A percentile compares a stretch with the other conserved stretches of the same genome.
phyloP scores from a whole-genome alignment of 2,888 invertebrate genomes.

The Campoplex capitator region DNA sequence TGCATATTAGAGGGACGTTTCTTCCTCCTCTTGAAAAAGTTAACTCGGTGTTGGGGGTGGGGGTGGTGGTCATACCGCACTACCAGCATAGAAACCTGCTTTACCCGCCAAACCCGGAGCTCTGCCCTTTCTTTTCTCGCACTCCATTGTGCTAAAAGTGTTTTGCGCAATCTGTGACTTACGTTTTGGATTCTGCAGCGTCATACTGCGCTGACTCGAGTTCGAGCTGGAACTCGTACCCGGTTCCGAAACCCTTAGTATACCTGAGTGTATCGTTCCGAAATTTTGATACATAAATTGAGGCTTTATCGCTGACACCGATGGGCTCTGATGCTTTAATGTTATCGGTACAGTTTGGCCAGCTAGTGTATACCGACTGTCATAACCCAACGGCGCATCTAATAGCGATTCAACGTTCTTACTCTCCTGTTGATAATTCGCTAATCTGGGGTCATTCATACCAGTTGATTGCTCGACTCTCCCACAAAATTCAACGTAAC shows the following conservation, averaged over 20 bases:
- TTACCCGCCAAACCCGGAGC: constrained; percentile 74
- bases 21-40: constrained; percentile 79
- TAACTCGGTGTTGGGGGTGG: constrained; percentile 82
- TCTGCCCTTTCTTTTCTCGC: constrained; percentile 79
- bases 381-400: constrained; percentile 80
- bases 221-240: constrained; percentile 82
- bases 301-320: constrained; percentile 82
- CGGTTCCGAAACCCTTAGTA: constrained; percentile 82
- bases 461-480: constrained; percentile 53
- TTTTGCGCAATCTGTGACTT: constrained; percentile 83
- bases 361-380: constrained; percentile 80
- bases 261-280: constrained; percentile 83
- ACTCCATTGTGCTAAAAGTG: constrained; percentile 83
- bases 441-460: constrained; percentile 73
- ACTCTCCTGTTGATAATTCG: constrained; percentile 69
- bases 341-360: constrained; percentile 84
- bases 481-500: constrained; percentile 77
- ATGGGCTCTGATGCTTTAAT: constrained; percentile 81
- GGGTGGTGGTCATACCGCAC: constrained; percentile 84
- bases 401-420: constrained; percentile 79
- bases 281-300: constrained; percentile 83
- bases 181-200: constrained; percentile 82
- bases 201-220: constrained; percentile 83
- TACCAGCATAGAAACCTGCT: constrained; percentile 81
- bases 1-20: constrained; percentile 77